These are phyloP conservation scores for Balaenoptera acutorostrata DNA, from an alignment of 2,113 vertebrate genomes.

Conservation along the genomic window DNA sequence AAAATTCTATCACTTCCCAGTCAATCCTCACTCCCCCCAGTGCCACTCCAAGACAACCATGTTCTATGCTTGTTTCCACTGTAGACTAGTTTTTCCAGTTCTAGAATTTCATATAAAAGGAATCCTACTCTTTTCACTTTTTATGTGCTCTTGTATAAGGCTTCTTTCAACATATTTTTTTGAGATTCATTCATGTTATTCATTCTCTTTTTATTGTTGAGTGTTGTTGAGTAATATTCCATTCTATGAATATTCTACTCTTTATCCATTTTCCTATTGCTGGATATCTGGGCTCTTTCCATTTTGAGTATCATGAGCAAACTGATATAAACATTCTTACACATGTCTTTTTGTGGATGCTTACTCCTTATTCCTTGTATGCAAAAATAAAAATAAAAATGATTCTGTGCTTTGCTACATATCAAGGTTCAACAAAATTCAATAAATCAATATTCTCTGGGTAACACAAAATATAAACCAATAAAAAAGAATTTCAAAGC, in stretches of 20 bases:
- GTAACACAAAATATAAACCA: not conserved
- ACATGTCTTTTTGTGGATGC: not conserved
- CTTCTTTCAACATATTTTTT: not conserved
- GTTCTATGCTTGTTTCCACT: not conserved
- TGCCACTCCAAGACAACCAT: not conserved
- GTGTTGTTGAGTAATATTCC: not conserved
- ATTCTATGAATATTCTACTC: not conserved
- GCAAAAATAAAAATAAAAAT: not conserved
- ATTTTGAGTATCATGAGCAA: not conserved
- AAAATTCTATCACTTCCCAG: not conserved
- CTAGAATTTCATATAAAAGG: not conserved
- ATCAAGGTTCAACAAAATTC: not conserved
- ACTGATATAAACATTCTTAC: not conserved
- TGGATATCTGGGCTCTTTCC: not conserved
- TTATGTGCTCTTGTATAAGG: not conserved
- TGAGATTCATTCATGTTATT: not conserved
- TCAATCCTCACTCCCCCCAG: not conserved
- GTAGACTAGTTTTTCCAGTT: not conserved
- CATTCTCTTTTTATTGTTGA: not conserved
- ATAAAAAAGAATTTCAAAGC: not conserved
- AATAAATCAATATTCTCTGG: not conserved
- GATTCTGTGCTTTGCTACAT: not conserved
- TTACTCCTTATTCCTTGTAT: constrained; percentile 23
- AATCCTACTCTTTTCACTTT: not conserved
- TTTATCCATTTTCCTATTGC: not conserved